Evolutionary conservation across 2,797 vertebrate genomes (phyloP), one percentile per base, ranked within the genome.

Genomic region (Pipistrellus kuhlii): DNA sequence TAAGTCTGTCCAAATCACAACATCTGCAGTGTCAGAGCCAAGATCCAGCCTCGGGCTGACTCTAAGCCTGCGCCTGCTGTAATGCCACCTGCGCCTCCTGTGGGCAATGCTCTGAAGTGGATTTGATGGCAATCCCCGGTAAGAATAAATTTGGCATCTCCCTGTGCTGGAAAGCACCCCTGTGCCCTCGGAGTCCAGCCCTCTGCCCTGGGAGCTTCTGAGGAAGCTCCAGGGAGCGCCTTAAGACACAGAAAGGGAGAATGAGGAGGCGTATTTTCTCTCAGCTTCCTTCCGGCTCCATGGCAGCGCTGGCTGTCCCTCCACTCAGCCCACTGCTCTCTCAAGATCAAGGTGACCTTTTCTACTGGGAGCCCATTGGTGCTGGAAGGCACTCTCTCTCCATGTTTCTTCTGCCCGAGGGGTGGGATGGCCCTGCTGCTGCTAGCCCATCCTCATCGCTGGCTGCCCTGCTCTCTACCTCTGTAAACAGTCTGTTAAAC

Each of bases 371-470:
- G 23, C 3, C 8, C 30, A 1, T 32, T 66, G 30, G 4, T 32
- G 66, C 44, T 44, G 32, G 53, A 83, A 92, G 46, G 30, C 2
- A n/a, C 20, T n/a, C 5, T 46, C 15, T 75, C 15, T 51, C 13
- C 13, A 8, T 1, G 13, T 25, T 15, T 35, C 30, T 84, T 46
- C 14, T 57, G 41, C 6, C 9, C 3, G 0, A 2, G 21, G 8
- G 44, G 51, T 48, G 17, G 30, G 38, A 48, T n/a, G 14, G 18
- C 30, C 69, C 27, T 48, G 8, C 17, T 21, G 46, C 30, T 21
- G 11, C 35, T 3, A 6, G 18, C 1, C 25, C 14, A 17, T 51
- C 71, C 12, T 66, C 14, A 30, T 4, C 0, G 0, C 53, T 1
- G 18, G 27, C 17, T 20, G 59, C 27, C 32, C 2, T 46, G 4